Conservation (phyloP, 2,797 vertebrate species). For the Pogonophryne albipinna region DNA sequence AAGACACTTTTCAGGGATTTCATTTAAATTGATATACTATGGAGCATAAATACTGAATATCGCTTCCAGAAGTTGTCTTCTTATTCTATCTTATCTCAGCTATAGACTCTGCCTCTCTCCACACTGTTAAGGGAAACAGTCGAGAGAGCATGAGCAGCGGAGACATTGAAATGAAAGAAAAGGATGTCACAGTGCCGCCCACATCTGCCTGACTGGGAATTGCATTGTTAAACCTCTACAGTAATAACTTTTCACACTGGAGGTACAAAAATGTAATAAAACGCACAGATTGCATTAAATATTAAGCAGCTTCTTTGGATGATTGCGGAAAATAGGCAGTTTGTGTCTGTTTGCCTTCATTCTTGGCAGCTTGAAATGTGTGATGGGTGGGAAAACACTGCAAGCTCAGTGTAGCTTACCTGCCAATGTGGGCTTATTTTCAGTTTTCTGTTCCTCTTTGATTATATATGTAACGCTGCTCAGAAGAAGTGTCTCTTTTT, state of each 20-base stretch:
- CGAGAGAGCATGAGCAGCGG: background rate
- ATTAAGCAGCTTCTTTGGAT: constrained; percentile 4
- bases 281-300: background rate
- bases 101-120: too few relatives aligned
- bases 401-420: background rate
- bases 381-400: background rate
- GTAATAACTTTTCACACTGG: constrained; percentile 22
- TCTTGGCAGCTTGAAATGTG: constrained; percentile 14
- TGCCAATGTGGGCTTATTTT: constrained; percentile 5
- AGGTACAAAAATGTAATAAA: constrained; percentile 17
- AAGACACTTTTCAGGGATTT: too few relatives aligned
- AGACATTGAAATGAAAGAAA: constrained; percentile 9
- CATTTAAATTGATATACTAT: too few relatives aligned
- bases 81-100: too few relatives aligned
- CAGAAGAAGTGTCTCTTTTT: background rate
- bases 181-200: constrained; percentile 31
- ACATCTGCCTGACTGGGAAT: constrained; percentile 21
- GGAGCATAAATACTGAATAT: too few relatives aligned
- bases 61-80: too few relatives aligned
- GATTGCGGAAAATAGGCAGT: too few relatives aligned
- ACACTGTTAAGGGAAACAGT: too few relatives aligned
- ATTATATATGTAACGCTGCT: background rate
- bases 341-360: constrained; percentile 4
- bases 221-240: constrained; percentile 15
- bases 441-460: constrained; percentile 9